Base-by-base conservation (phyloP, 2,113 vertebrate genomes). In the Nothoprocta perdicaria region DNA sequence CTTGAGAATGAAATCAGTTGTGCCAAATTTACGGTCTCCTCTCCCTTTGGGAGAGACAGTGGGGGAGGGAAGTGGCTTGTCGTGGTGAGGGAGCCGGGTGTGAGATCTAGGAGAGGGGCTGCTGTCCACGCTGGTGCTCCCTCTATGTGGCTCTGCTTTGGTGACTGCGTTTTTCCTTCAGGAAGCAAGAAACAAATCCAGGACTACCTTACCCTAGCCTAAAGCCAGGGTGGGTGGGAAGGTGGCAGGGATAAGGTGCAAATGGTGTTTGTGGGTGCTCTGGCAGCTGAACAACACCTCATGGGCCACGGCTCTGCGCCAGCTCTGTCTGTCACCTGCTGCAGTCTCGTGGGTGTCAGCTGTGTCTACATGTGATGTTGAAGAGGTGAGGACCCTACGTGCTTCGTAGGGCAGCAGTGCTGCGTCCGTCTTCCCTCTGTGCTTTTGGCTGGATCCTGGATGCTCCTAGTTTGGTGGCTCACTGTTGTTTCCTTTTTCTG, bases 1-100 rank as follows among this genome's bases (percentile, higher is more conserved):
- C 40, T 57, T 0, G 0, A 38, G 52, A 69, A 26, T 45, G n/a
- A 29, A 43, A 33, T 12, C 0, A 0, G 6, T 57, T 80, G 60
- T 50, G 33, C 41, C 72, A 63, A n/a, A 19, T 29, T 63, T 60
- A 12, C 9, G 13, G 55, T 33, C 17, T 21, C 31, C 53, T 43
- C 33, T 60, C 21, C 23, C 50, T 45, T 22, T 10, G 21, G 69
- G 41, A 86, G 27, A 67, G 8, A 24, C 0, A 1, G 24, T 40
- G 45, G 62, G 21, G 3, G 12, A 26, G 24, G 31, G 29, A 5
- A 48, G 38, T 9, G 8, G 55, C 6, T 24, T 41, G 61, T 19
- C 41, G 22, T 33, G 68, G 12, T 67, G 40, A 40, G 43, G 18
- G 10, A 80, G 33, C 50, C 27, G 5, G 9, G 23, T 52, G 50